Base-by-base conservation (phyloP, 2,113 vertebrate species). In the Mormoops blainvillei region DNA sequence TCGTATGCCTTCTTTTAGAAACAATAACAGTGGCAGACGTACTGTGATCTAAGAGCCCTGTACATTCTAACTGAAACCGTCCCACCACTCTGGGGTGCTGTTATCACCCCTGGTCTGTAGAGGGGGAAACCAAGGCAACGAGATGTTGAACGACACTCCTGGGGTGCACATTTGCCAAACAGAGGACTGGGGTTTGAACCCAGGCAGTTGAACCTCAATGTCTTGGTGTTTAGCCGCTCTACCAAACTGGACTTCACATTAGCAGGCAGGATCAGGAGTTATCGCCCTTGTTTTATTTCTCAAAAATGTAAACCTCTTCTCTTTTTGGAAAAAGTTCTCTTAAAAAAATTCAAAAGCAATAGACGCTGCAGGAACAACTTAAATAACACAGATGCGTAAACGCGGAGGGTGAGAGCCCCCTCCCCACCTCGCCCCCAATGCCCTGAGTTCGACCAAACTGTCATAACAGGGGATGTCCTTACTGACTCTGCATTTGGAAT, bases 81-180 rank as follows among this genome's bases (percentile, higher is more conserved):
- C 7, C 18, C 18, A 24, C 26, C 12, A 3, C 14, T 28, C 45
- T 22, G 12, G 1, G 28, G 52, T 36, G 48, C 63, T 54, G 1
- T 8, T 8, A 12, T 36, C 67, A 31, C 19, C 38, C 41, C 52
- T 33, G 18, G 19, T 18, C 9, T 1, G 1, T 5, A 0, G 26
- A 16, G 14, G 73, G 65, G 36, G 38, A n/a, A 31, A 5, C n/a
- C 5, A 24, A 70, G 90, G 45, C 31, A 10, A 19, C n/a, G 28
- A 8, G 58, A 43, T 16, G 36, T 33, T 7, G 22, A 45, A 4
- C 22, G 48, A 45, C 5, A 48, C 10, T 33, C 76, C 33, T 0
- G 13, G 20, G 67, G 31, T 38, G 10, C 48, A 28, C 5, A 5
- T 33, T 56, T 56, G 85, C 86, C 87, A 68, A 24, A 41, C 15